phyloP scores from a whole-genome alignment of 92 coral and sea anemone genomes.

The Epizoanthus fatuus region DNA sequence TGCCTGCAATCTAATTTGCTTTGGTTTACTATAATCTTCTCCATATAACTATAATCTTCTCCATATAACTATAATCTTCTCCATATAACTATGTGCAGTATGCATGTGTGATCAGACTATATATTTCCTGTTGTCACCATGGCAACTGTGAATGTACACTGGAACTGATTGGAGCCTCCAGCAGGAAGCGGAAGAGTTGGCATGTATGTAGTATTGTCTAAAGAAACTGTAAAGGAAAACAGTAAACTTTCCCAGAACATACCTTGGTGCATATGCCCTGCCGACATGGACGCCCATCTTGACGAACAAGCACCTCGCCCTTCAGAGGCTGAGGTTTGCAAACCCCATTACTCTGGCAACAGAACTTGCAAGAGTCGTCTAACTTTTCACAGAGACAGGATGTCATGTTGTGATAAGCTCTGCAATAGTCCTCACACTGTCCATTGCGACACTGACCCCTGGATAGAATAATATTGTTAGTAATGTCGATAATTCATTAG shows the following conservation, averaged over 20 bases:
- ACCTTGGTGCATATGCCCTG: constrained; percentile 84
- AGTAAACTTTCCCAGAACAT: neutral
- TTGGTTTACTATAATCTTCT: too few species aligned
- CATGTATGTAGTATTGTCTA: too few species aligned
- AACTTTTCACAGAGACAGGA: constrained; percentile 84
- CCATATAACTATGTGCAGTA: neutral
- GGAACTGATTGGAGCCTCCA: neutral
- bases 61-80: too few species aligned
- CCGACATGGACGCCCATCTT: constrained; percentile 82
- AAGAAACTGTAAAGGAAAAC: neutral
- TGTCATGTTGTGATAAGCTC: constrained; percentile 49
- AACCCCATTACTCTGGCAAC: constrained; percentile 66
- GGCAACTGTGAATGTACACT: neutral
- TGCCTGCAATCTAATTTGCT: too few species aligned
- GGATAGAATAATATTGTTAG: neutral
- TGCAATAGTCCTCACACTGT: constrained; percentile 83
- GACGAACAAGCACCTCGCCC: constrained; percentile 17
- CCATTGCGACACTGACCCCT: constrained; percentile 91
- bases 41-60: neutral
- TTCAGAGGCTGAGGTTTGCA: constrained; percentile 74
- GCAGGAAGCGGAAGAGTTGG: too few species aligned
- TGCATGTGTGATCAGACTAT: neutral
- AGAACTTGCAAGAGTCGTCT: constrained; percentile 84
- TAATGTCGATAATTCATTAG: too few species aligned
- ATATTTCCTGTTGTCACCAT: neutral